Evolutionary conservation across 2,888 invertebrate genomes (phyloP), one percentile per base, ranked within the genome.

Genomic region (Gastracanthus pulcherrimus): DNA sequence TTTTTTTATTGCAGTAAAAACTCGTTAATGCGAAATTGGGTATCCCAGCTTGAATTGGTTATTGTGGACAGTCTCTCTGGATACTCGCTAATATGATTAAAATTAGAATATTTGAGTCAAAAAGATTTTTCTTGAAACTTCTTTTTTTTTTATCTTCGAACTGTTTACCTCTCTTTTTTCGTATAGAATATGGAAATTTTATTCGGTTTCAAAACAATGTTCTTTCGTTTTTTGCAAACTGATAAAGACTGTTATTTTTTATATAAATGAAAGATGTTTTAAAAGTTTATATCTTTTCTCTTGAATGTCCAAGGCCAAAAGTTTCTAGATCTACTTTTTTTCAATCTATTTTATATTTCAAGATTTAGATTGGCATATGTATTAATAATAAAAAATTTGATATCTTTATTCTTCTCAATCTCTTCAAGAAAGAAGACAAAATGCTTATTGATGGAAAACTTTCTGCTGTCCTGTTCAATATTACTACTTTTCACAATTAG

Each of bases 231-330:
- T 41, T 13, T 2, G 71, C 13, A 67, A 82, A 76, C n/a, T 71
- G 70, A 48, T 71, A 82, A 13, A 82, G 38, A 26, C 26, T 38
- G 34, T 51, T 23, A 2, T 19, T 64, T 13, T 79, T 67, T 11
- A 82, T 34, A 64, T 13, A 58, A n/a, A n/a, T n/a, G 71, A 23
- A 34, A 45, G 70, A 29, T 64, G 13, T 62, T 60, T 76, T 11
- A 82, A 76, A 31, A 76, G n/a, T 48, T 80, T 82, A 36, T 58
- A 82, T n/a, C 34, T 79, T 19, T 79, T 82, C 11, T 74, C 66
- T 34, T 45, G n/a, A 29, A 76, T 7, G 60, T 82, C 75, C 16
- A 82, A 19, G 71, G 60, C 66, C 31, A 36, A 60, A 71, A 64
- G 31, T 60, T 29, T 29, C 58, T 67, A 11, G 38, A 9, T 45